Base-by-base conservation (phyloP, 2,797 vertebrate genomes). In the Meriones psammophilus region DNA sequence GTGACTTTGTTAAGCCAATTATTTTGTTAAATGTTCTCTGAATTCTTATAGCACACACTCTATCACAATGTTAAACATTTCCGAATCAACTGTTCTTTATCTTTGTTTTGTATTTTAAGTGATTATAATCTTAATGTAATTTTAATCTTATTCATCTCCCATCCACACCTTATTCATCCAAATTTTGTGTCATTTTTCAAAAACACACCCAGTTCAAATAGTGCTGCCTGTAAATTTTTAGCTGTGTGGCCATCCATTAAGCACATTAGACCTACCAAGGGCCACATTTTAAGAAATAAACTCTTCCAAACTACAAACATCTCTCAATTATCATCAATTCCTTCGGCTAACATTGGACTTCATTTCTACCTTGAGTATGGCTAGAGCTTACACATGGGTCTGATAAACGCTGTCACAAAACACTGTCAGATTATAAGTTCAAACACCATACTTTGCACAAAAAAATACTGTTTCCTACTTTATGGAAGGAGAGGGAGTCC, bases 1-100 rank as follows among this genome's bases (percentile, higher is more conserved):
- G 24, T 73, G 74, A 83, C 60, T 94, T 94, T 56, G 22, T 73
- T 84, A 89, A 95, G 33, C 14, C 60, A 73, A 50, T 93, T 89
- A 95, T 85, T 87, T 95, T 91, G 46, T 76, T 89, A 86, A 46
- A 33, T 93, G 81, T 54, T 91, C 54, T 33, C 28, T 66, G 91
- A 91, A 97, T 36, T 13, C 10, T 13, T 62, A 0, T 6, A 46
- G 18, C 89, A 89, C 20, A 26, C 54, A 33, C 36, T 33, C 4
- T 13, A 54, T 88, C 12, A 3, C 20, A 84, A 30, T 84, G 56
- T 46, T 88, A 68, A 86, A 66, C 0, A n/a, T 74, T 87, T 92
- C 56, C 71, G 8, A 8, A 17, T 46, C 8, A 94, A 86, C 0
- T 0, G 0, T 30, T 71, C 17, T 69, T 94, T 94, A 78, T 18